A percentile compares a stretch with the other conserved stretches of the same genome.
These are phyloP conservation scores for Polymixis flavicincta DNA, from an alignment of 2,888 invertebrate species.

Conservation along the genomic window DNA sequence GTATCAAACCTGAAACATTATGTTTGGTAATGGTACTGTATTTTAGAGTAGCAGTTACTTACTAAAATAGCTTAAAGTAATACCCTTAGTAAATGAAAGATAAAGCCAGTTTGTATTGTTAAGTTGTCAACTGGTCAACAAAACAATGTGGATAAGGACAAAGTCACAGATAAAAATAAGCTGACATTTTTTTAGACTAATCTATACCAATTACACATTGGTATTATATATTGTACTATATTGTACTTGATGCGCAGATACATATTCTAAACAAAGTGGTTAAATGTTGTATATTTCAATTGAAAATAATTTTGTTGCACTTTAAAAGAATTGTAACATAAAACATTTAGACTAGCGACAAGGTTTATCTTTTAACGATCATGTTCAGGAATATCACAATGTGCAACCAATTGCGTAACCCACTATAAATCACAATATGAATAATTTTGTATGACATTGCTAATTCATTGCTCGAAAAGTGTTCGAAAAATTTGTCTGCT, in stretches of 20 bases:
- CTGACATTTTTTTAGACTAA: not conserved
- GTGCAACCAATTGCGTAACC: too few species aligned
- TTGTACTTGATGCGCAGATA: not conserved
- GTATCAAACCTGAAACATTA: not conserved
- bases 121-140: slow-evolving; percentile 20
- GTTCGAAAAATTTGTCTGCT: too few species aligned
- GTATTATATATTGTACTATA: not conserved
- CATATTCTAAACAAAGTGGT: not conserved
- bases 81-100: not conserved
- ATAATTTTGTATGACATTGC: too few species aligned
- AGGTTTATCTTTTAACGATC: not conserved
- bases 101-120: slow-evolving; percentile 8
- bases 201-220: slow-evolving; percentile 15
- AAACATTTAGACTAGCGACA: not conserved
- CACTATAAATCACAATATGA: too few species aligned
- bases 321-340: not conserved
- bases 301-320: not conserved
- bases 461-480: too few species aligned
- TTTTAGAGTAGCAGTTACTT: not conserved
- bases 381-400: not conserved
- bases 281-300: not conserved
- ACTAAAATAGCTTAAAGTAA: not conserved
- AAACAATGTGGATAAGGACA: slow-evolving; percentile 15
- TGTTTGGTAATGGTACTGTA: not conserved
- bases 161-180: slow-evolving; percentile 16